A percentile compares a stretch with the other conserved stretches of the same genome.
phyloP scores from a whole-genome alignment of 2,888 invertebrate species.

The Sphaerophoria rueppellii region DNA sequence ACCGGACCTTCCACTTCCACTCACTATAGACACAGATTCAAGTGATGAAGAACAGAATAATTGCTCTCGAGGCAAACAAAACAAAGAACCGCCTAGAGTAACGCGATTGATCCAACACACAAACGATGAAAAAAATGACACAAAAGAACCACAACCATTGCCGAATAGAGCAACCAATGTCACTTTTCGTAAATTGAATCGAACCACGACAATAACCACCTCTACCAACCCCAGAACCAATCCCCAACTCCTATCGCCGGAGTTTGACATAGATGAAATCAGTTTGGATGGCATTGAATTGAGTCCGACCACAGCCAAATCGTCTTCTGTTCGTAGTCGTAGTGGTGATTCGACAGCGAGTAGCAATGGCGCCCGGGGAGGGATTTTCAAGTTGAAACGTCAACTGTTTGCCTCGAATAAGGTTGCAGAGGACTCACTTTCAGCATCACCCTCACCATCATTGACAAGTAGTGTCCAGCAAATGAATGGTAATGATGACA shows the following conservation, averaged over 20 bases:
- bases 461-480: constrained; percentile 42
- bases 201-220: background rate
- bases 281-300: constrained; percentile 57
- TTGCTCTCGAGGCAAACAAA: constrained; percentile 7
- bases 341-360: constrained; percentile 30
- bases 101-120: constrained; percentile 57
- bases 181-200: constrained; percentile 14
- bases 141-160: constrained; percentile 4
- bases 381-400: constrained; percentile 54
- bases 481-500: constrained; percentile 54
- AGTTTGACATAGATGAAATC: constrained; percentile 61
- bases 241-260: constrained; percentile 41
- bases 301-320: constrained; percentile 45
- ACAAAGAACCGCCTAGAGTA: constrained; percentile 45
- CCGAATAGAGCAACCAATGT: background rate
- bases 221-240: too few species aligned
- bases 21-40: constrained; percentile 32
- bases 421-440: background rate
- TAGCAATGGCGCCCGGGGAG: constrained; percentile 38
- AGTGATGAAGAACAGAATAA: constrained; percentile 31
- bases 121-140: constrained; percentile 7
- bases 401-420: constrained; percentile 64
- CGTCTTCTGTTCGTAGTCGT: constrained; percentile 52
- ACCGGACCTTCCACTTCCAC: constrained; percentile 36
- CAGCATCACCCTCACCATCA: constrained; percentile 15